Base-by-base conservation (phyloP, 53 echinoderm and acorn worm genomes). In the Henricia sp. region DNA sequence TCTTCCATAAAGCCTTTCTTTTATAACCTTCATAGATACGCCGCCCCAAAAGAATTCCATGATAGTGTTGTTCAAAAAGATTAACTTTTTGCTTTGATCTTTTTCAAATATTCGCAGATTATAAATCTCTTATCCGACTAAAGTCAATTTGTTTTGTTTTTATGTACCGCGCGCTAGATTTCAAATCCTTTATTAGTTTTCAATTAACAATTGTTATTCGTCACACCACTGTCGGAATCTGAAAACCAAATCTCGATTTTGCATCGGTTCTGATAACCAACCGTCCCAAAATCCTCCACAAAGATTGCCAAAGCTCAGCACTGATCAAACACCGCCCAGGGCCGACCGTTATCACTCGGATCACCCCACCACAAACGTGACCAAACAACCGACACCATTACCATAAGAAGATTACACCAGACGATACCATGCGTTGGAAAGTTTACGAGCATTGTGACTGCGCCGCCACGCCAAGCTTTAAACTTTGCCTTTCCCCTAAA, bases 291-390 rank as follows among this genome's bases (percentile, higher is more conserved):
- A 80, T 32, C 33, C 80, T 80, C 35, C 36, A 62, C 50, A 20
- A 50, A 64, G 64, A 64, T 80, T 80, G 34, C 58, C 9, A 1
- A 25, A n/a, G 43, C 77, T 16, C n/a, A 26, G 63, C 10, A 46
- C 70, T 46, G 46, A 46, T 32, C 64, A 80, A 80, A 80, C 80
- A 80, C 34, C 28, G 35, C 12, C 23, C 27, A n/a, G 40, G 40
- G 23, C 43, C n/a, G 32, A 19, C 2, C 48, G 32, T 80, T 64
- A 63, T 64, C 80, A 28, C 63, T 34, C 19, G 64, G 50, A 80
- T 80, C 80, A 80, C 80, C 80, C 80, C 80, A 80, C 64, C 14
- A 50, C 80, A 77, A 57, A 77, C 77, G 77, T 77, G 58, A 56
- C 60, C 9, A 36, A 53, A 55, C 27, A 57, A 55, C 39, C 27